These are phyloP conservation scores for Drosophila nannoptera DNA, from an alignment of 1,140 invertebrate species.

Conservation along the genomic window DNA sequence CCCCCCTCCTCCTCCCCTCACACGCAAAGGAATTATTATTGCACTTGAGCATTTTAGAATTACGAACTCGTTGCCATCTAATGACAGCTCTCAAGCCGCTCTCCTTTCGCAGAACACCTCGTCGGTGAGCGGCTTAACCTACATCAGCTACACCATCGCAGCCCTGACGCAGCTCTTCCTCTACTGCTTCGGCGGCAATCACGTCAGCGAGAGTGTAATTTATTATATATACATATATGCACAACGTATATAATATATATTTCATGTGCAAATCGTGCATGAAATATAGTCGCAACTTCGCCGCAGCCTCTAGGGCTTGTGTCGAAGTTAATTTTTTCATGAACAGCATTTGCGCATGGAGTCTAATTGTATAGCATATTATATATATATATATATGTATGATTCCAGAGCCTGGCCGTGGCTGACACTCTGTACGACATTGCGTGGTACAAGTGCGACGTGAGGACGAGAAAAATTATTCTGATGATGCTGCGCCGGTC, in stretches of 20 bases:
- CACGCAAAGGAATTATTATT: too few species aligned
- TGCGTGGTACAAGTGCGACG: conserved; percentile 78
- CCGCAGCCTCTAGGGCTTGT: too few species aligned
- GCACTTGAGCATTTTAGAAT: not conserved
- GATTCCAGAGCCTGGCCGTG: conserved; percentile 60
- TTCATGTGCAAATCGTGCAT: too few species aligned
- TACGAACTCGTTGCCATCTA: conserved; percentile 8
- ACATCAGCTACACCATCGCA: conserved; percentile 70
- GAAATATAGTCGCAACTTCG: too few species aligned
- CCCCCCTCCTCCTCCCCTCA: too few species aligned
- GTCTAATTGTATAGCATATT: too few species aligned
- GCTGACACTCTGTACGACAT: conserved; percentile 69
- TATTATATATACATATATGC: not conserved
- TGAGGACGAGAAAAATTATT: conserved; percentile 75
- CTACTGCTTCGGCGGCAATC: conserved; percentile 72
- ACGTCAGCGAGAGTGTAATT: conserved; percentile 74
- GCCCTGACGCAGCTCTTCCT: conserved; percentile 71
- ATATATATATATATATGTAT: too few species aligned
- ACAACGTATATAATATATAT: too few species aligned
- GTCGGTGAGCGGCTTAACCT: conserved; percentile 73
- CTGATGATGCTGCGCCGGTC: conserved; percentile 76
- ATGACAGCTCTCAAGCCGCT: conserved; percentile 34
- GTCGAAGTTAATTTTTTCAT: conserved; percentile 6
- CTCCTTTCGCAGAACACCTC: conserved; percentile 59
- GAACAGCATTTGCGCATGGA: too few species aligned